Evolutionary conservation across 2,113 vertebrate genomes (phyloP), one percentile per base, ranked within the genome.

Genomic region (Patagioenas fasciata): DNA sequence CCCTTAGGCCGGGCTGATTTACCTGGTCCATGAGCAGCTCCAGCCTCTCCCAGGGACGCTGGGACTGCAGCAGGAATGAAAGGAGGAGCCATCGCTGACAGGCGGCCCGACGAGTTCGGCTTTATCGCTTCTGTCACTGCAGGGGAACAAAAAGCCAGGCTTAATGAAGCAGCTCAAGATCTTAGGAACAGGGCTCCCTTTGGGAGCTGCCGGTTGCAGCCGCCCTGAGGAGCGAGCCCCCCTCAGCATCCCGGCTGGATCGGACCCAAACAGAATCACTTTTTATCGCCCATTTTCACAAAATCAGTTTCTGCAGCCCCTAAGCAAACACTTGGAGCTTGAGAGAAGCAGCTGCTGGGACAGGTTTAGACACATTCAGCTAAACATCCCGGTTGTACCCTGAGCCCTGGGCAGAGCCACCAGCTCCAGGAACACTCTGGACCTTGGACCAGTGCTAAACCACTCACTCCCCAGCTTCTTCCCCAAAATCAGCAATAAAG

Each of bases 241-340:
- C 19, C 56, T 4, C 44, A 64, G 36, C 64, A 10, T 2, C 69
- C 44, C 53, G 3, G 0, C 1, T 2, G 2, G 42, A 17, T 15
- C 10, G 10, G 25, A 25, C n/a, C 5, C 11, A 36, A 44, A 5
- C 9, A 3, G 48, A 12, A 34, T 2, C 0, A 0, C 2, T 1
- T 34, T 34, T 40, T 2, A 31, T 1, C 9, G 24, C 1, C 38
- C 16, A 17, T 24, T 24, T 48, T 6, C 44, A 34, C 36, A 47
- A 13, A 28, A 72, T 7, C 3, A 0, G 13, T 13, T 9, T 7
- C 31, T 26, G 67, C 29, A 20, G 18, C 1, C 3, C 20, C 26
- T 34, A 32, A 18, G 36, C 26, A 29, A 62, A 26, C 8, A 24
- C 32, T 2, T 10, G 9, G 6, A 12, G 11, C 8, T 31, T 2